These are phyloP conservation scores for Agrilus cyanescens DNA, from an alignment of 2,888 invertebrate genomes.

Conservation along the genomic window DNA sequence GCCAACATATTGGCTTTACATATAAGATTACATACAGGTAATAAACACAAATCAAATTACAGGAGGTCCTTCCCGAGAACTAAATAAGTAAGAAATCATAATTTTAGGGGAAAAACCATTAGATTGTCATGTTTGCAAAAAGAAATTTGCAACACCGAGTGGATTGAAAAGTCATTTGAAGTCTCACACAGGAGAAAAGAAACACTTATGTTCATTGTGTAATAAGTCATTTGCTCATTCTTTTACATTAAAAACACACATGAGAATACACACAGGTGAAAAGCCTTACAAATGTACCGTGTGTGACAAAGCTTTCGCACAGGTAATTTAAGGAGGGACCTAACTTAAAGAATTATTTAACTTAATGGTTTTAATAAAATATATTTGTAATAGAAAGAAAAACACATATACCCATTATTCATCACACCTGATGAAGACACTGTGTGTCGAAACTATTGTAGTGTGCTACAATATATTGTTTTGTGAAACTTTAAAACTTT, in stretches of 20 bases:
- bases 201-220: constrained; percentile 24
- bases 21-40: constrained; percentile 27
- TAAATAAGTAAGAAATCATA: no score
- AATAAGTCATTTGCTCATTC: constrained; percentile 27
- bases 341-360: no score
- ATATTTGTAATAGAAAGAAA: no score
- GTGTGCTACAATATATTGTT: no score
- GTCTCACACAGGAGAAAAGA: constrained; percentile 27
- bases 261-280: constrained; percentile 26
- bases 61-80: no score
- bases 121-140: constrained; percentile 23
- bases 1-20: constrained; percentile 27
- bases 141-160: constrained; percentile 27
- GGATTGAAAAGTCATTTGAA: constrained; percentile 26
- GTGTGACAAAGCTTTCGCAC: constrained; percentile 27
- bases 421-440: no score
- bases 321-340: no score
- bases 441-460: no score
- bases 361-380: no score
- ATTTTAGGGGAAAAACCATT: constrained; percentile 23
- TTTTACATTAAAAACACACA: constrained; percentile 27
- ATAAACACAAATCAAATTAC: no score
- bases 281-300: constrained; percentile 25
- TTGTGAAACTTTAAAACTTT: no score
- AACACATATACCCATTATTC: no score